phyloP scores from a whole-genome alignment of 2,888 invertebrate genomes.

The Diplazon laetatorius region DNA sequence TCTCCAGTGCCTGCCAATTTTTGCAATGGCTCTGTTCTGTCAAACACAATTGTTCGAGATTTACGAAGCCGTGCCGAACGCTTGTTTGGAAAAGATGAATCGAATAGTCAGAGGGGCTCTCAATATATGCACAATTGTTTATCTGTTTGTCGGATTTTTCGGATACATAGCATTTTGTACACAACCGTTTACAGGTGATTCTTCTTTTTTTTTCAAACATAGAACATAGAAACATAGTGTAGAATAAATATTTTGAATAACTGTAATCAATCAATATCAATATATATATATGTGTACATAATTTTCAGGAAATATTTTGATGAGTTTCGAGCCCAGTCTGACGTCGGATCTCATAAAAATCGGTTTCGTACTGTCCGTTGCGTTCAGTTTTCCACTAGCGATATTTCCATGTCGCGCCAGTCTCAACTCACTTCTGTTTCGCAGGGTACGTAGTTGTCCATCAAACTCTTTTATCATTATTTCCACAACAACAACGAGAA shows the following conservation, averaged over 20 bases:
- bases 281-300: too few species aligned
- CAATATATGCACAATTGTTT: conserved; percentile 94
- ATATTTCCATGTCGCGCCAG: conserved; percentile 98
- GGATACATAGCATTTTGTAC: conserved; percentile 95
- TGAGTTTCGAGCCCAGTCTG: conserved; percentile 92
- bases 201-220: too few species aligned
- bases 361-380: conserved; percentile 96
- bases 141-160: conserved; percentile 95
- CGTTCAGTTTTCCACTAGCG: conserved; percentile 97
- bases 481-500: too few species aligned
- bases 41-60: conserved; percentile 98
- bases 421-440: conserved; percentile 93
- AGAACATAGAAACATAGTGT: too few species aligned
- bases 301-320: conserved; percentile 93
- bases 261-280: too few species aligned
- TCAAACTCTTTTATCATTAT: too few species aligned
- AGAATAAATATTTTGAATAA: too few species aligned
- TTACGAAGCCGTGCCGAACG: conserved; percentile 94
- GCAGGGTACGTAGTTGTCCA: conserved; percentile 68
- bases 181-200: conserved; percentile 88
- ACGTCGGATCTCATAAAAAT: conserved; percentile 95
- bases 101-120: conserved; percentile 93
- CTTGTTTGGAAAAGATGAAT: conserved; percentile 95
- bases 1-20: conserved; percentile 96
- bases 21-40: conserved; percentile 98